Conservation (phyloP, 2,888 invertebrate species). For the Caenorhabditis angaria region DNA sequence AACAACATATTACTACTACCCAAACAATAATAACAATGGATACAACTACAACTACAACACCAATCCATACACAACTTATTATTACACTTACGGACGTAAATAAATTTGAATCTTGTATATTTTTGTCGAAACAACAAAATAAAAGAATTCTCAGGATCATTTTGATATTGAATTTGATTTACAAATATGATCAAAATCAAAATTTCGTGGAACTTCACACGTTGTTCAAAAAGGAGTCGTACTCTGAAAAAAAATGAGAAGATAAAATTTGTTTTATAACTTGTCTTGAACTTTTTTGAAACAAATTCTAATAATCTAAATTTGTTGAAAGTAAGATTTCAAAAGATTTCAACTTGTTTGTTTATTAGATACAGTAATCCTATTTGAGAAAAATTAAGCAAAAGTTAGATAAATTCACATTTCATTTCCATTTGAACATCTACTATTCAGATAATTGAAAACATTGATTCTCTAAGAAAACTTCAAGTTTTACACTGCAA, state of each 20-base stretch:
- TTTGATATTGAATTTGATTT: neutral
- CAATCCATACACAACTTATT: conserved; percentile 36
- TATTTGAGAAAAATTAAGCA: no score
- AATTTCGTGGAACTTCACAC: neutral
- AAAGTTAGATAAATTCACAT: no score
- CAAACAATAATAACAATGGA: conserved; percentile 23
- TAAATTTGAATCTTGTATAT: conserved; percentile 8
- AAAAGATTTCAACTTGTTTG: no score
- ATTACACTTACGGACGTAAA: conserved; percentile 33
- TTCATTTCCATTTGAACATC: no score
- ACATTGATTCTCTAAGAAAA: no score
- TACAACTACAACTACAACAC: conserved; percentile 28
- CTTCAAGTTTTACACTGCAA: no score
- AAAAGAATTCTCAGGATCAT: neutral
- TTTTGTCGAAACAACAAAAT: neutral
- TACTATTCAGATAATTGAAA: no score
- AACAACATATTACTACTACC: conserved; percentile 23
- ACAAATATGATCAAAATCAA: neutral
- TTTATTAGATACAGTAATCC: no score
- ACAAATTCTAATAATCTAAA: neutral
- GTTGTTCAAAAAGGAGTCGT: neutral
- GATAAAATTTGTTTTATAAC: neutral
- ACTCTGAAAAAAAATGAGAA: no score
- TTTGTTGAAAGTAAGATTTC: no score
- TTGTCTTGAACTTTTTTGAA: neutral